phyloP scores from a whole-genome alignment of 2,113 vertebrate genomes.

The Speoplatyrhinus poulsoni region DNA sequence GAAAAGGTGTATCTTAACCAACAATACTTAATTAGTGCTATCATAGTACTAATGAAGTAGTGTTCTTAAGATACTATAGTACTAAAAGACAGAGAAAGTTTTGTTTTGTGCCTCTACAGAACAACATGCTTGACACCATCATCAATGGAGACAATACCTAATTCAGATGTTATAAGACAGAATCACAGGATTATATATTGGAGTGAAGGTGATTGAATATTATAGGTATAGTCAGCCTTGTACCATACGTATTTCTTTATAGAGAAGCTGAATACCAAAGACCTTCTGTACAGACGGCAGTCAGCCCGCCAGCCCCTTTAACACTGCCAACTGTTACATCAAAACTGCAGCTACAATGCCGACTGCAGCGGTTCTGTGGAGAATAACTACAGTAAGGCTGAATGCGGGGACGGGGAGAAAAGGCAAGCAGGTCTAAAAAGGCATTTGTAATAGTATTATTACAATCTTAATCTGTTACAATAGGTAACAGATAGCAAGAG shows the following conservation, averaged over 20 bases:
- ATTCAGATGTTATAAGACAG: neutral
- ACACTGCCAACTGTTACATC: neutral
- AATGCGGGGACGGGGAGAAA: neutral
- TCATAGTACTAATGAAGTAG: too few species aligned
- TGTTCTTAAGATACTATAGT: too few species aligned
- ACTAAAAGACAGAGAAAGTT: neutral
- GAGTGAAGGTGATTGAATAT: neutral
- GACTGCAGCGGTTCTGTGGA: neutral
- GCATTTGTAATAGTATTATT: too few species aligned
- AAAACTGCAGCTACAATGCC: neutral
- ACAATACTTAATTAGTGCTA: too few species aligned
- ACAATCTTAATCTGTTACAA: too few species aligned
- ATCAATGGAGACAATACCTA: neutral
- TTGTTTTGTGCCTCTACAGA: neutral
- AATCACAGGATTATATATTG: neutral
- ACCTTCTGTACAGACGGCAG: neutral
- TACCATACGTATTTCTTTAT: neutral
- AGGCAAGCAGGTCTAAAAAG: too few species aligned
- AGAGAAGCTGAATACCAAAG: slow-evolving; percentile 1
- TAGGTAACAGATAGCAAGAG: too few species aligned
- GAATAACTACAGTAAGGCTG: too few species aligned
- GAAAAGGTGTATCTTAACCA: too few species aligned
- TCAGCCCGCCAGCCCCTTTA: neutral
- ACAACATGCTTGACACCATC: neutral
- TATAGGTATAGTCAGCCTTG: neutral